Evolutionary conservation across 2,113 vertebrate species (phyloP).

Genomic region (Prunella fulvescens): DNA sequence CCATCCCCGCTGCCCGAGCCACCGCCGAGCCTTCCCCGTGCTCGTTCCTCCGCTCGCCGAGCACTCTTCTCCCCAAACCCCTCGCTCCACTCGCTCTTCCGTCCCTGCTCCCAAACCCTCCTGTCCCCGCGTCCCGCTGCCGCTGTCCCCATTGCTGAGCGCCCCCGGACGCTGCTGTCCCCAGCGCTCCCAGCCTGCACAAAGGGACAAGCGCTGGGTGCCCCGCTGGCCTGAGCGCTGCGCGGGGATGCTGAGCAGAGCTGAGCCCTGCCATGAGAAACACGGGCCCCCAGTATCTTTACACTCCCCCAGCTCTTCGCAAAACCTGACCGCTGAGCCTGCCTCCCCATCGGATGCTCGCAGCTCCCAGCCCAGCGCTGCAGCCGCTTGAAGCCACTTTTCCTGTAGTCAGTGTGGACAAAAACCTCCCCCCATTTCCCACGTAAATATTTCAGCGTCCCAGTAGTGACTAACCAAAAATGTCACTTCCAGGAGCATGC

Average conservation of each 20-base stretch:
- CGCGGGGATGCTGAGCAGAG: background rate
- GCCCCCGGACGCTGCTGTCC: too few relatives aligned
- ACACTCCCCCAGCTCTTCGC: background rate
- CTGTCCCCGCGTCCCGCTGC: too few relatives aligned
- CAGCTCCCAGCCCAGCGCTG: background rate
- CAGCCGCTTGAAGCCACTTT: background rate
- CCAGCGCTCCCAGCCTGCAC: too few relatives aligned
- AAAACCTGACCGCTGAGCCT: background rate
- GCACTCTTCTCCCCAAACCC: rapidly evolving
- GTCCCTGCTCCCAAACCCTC: background rate
- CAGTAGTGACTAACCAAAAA: background rate
- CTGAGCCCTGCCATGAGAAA: background rate
- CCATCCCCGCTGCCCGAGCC: background rate
- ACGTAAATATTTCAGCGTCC: background rate
- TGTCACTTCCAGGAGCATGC: background rate
- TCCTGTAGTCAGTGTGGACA: background rate
- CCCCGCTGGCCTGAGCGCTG: background rate
- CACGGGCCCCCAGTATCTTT: rapidly evolving
- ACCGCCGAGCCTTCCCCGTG: background rate
- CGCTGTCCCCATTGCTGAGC: too few relatives aligned
- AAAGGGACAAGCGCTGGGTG: background rate
- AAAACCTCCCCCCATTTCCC: background rate
- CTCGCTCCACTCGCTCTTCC: background rate
- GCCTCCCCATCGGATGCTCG: background rate
- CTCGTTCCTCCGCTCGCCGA: background rate